phyloP scores from a whole-genome alignment of 2,888 invertebrate species.

The Himalopsyche japonica region DNA sequence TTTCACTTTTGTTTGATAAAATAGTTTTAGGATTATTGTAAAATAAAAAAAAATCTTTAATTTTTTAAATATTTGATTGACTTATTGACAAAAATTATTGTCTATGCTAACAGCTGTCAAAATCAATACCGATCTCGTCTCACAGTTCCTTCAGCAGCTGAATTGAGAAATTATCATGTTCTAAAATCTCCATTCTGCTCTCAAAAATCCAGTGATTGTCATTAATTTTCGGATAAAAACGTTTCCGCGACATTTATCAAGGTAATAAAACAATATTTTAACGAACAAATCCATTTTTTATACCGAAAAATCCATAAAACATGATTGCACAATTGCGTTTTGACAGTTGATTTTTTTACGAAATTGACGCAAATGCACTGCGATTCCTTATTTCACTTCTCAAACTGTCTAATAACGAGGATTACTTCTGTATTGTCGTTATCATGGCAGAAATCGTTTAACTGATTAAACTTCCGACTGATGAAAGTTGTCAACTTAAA shows the following conservation, averaged over 20 bases:
- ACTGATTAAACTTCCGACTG: too few species aligned
- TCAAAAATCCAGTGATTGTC: neutral
- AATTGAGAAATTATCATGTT: neutral
- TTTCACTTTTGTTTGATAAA: too few species aligned
- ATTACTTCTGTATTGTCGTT: too few species aligned
- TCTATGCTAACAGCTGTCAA: neutral
- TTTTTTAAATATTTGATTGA: too few species aligned
- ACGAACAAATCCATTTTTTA: neutral
- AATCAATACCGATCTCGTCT: constrained; percentile 1
- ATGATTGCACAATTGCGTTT: neutral
- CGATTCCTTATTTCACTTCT: too few species aligned
- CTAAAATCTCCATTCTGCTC: neutral
- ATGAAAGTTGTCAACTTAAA: too few species aligned
- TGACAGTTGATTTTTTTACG: neutral
- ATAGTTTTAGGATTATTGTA: too few species aligned
- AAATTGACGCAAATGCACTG: too few species aligned
- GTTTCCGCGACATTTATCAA: neutral
- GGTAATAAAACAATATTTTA: neutral
- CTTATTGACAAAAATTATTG: too few species aligned
- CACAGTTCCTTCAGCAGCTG: neutral
- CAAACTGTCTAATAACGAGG: too few species aligned
- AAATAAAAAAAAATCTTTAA: too few species aligned
- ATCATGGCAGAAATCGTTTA: too few species aligned
- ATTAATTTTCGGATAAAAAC: neutral
- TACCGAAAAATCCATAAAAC: neutral